Evolutionary conservation across 2,888 invertebrate genomes (phyloP).

Genomic region (Diarsia brunnea): DNA sequence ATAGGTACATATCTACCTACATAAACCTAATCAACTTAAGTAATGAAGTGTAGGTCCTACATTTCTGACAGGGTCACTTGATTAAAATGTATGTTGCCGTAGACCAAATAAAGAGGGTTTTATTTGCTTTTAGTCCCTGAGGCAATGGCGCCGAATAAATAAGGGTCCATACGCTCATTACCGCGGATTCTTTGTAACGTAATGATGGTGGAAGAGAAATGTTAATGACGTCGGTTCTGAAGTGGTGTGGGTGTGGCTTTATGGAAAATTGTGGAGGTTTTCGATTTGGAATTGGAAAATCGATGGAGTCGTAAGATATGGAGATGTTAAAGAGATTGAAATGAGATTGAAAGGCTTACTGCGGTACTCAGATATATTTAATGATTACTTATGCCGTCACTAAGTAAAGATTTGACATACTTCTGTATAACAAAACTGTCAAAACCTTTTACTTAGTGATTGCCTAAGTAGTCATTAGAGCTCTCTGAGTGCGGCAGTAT

Average conservation of each 20-base stretch:
- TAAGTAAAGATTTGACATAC: too few species aligned
- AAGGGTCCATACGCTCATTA: constrained; percentile 68
- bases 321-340: not conserved
- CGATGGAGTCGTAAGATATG: not conserved
- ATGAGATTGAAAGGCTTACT: not conserved
- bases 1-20: constrained; percentile 14
- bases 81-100: constrained; percentile 80
- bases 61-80: constrained; percentile 71
- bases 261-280: not conserved
- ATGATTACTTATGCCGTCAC: too few species aligned
- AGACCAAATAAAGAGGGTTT: constrained; percentile 80
- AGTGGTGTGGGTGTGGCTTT: constrained; percentile 8
- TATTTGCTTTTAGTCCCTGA: constrained; percentile 79
- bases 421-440: too few species aligned
- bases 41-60: constrained; percentile 72
- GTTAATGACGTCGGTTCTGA: constrained; percentile 48
- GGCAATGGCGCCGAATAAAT: constrained; percentile 75
- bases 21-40: constrained; percentile 71
- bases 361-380: too few species aligned
- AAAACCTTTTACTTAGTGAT: too few species aligned
- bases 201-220: constrained; percentile 53
- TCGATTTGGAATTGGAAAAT: constrained; percentile 8
- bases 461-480: too few species aligned
- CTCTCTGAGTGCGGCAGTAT: too few species aligned
- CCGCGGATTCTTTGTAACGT: constrained; percentile 59